Base-by-base conservation (phyloP, 2,888 invertebrate species). In the Unio delphinus region DNA sequence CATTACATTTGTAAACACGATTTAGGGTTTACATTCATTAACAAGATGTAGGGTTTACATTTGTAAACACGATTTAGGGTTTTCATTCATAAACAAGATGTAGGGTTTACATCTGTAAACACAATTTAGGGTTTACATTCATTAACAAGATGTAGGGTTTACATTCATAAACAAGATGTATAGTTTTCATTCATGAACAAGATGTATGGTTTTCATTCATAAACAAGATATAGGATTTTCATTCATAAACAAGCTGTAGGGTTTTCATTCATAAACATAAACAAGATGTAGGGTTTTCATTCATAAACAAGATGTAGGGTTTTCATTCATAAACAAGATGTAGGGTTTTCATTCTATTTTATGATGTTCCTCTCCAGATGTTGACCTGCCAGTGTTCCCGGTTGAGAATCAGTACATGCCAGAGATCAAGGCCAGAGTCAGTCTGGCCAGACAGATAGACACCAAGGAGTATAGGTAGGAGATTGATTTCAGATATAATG, bases 301-400 rank as follows among this genome's bases (percentile, higher is more conserved):
- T 23, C 3, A 5, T 54, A 63, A 34, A 20, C n/a, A 63, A 20
- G 20, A 34, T 34, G 6, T 34, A 0, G 6, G 7, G 34, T 34
- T 34, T 30, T 4, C 4, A 5, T 55, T 8, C 55, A 30, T 15
- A 23, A 55, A 54, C 54, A 26, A 26, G 15, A 45, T 64, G 23
- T 55, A 23, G 17, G 17, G 34, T 57, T 23, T 64, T 54, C n/a
- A 54, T 20, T 28, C 18, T 45, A 34, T n/a, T 66, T 59, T 17
- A 23, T 63, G 57, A 59, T 58, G 55, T 63, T 61, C 58, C 34
- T 34, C 45, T 83, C 20, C 87, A 96, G 96, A 93, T 64, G 92
- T 95, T 75, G 96, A 96, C 89, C 90, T 98, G 55, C 95, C 96
- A 0, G 89, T 92, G 0, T 98, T 98, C 90, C 96, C 97, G 0